Evolutionary conservation across 2,113 vertebrate genomes (phyloP).

Genomic region (Pygoscelis adeliae): DNA sequence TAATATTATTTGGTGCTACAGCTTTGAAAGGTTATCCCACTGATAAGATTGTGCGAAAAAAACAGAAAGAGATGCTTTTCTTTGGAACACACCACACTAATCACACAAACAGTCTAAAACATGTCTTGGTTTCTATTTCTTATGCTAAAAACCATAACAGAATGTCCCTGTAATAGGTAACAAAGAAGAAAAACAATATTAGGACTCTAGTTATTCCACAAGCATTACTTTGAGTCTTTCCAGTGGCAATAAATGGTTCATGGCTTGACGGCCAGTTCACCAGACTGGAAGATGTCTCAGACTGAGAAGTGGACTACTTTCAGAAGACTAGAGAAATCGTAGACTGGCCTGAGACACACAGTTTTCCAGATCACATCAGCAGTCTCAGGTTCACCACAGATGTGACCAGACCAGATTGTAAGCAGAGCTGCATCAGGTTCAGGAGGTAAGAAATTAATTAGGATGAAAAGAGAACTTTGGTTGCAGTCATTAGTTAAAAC

Average conservation of each 20-base stretch:
- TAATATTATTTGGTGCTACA: background rate
- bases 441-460: background rate
- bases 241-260: background rate
- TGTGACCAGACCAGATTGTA: background rate
- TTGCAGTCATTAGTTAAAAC: background rate
- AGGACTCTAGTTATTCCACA: background rate
- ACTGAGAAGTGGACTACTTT: background rate
- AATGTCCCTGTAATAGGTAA: background rate
- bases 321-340: background rate
- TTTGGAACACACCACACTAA: background rate
- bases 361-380: background rate
- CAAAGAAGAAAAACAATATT: background rate
- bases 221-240: background rate
- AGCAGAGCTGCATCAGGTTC: background rate
- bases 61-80: background rate
- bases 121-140: background rate
- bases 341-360: background rate
- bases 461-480: background rate
- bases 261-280: background rate
- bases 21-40: background rate
- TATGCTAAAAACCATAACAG: background rate
- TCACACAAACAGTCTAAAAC: background rate
- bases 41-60: background rate
- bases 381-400: background rate
- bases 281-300: background rate